These are phyloP conservation scores for Rhagophthalmus giganteus DNA, from an alignment of 2,888 invertebrate species.

Conservation along the genomic window DNA sequence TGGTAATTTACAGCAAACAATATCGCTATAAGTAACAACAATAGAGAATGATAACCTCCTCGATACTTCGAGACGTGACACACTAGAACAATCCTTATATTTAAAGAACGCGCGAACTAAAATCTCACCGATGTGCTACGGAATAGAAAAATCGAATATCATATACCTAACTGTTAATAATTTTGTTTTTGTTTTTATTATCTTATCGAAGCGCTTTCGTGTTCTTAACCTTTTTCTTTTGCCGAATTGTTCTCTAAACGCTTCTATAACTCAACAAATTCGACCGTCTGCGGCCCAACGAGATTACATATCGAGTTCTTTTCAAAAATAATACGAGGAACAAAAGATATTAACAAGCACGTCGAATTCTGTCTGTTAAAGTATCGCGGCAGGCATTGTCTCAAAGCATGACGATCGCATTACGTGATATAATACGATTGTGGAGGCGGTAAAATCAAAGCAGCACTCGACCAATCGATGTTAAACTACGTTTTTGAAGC, in stretches of 20 bases:
- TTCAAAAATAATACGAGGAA: slow-evolving; percentile 13
- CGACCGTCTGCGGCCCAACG: slow-evolving; percentile 12
- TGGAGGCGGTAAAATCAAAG: slow-evolving; percentile 23
- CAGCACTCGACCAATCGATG: slow-evolving; percentile 7
- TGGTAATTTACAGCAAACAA: slow-evolving; percentile 53
- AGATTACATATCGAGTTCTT: slow-evolving; percentile 15
- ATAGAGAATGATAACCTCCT: slow-evolving; percentile 51
- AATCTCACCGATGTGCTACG: background rate
- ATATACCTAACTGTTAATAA: slow-evolving; percentile 7
- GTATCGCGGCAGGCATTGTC: slow-evolving; percentile 19
- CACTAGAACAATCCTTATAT: slow-evolving; percentile 5
- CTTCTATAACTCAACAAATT: slow-evolving; percentile 4
- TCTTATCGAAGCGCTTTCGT: slow-evolving; percentile 2
- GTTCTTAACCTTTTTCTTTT: slow-evolving; percentile 7
- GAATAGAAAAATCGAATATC: background rate
- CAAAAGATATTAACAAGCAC: slow-evolving; percentile 23
- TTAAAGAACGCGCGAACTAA: slow-evolving; percentile 1
- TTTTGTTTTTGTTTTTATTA: slow-evolving; percentile 5
- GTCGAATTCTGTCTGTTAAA: slow-evolving; percentile 23
- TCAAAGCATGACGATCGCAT: slow-evolving; percentile 17
- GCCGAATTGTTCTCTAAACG: slow-evolving; percentile 4
- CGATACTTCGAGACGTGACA: slow-evolving; percentile 14
- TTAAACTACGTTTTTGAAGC: slow-evolving; percentile 5
- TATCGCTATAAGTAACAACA: slow-evolving; percentile 53
- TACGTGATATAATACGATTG: slow-evolving; percentile 12